phyloP scores from a whole-genome alignment of 2,888 invertebrate species.

The Polyploca ridens region DNA sequence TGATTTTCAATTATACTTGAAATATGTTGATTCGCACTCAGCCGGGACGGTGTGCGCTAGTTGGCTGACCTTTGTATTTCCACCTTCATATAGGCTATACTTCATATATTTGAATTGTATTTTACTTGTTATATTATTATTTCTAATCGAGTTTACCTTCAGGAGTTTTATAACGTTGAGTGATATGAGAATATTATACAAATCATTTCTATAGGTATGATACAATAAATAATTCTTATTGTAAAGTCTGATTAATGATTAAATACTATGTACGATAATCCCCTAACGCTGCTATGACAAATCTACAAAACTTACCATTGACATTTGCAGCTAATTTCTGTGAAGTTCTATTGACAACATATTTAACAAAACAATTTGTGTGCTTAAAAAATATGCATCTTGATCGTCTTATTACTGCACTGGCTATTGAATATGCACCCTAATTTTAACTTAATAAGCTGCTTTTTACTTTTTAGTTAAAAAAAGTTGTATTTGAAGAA shows the following conservation, averaged over 20 bases:
- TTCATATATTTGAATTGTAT: not conserved
- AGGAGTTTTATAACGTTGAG: not conserved
- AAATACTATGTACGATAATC: not conserved
- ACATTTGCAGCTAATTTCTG: no score
- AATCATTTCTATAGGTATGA: not conserved
- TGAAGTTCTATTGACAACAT: not conserved
- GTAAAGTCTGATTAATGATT: conserved; percentile 1
- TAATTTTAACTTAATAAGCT: not conserved
- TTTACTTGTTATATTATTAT: conserved; percentile 6
- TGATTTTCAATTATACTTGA: no score
- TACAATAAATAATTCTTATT: not conserved
- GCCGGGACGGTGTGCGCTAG: no score
- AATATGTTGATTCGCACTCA: no score
- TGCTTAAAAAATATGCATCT: not conserved
- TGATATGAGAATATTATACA: not conserved
- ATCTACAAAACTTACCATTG: not conserved
- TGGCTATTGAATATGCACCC: not conserved
- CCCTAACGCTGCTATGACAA: not conserved
- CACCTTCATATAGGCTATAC: no score
- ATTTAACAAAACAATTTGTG: not conserved
- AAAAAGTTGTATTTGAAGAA: not conserved
- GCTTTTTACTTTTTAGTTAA: no score
- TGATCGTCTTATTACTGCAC: not conserved
- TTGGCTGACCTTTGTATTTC: no score
- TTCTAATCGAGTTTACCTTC: not conserved